Conservation (phyloP, 2,888 invertebrate species). For the Rhagium mordax region DNA sequence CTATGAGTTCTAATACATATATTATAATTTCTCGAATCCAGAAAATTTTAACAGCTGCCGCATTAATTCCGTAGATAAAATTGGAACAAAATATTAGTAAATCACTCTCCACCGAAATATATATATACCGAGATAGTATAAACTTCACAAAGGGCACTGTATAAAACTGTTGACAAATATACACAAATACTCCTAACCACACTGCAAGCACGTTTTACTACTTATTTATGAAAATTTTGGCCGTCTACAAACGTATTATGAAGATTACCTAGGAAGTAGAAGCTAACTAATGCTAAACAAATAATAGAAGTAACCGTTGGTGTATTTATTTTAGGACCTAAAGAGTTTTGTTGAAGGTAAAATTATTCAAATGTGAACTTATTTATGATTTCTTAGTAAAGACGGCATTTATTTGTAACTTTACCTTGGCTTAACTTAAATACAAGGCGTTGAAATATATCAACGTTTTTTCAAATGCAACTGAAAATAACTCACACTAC, state of each 20-base stretch:
- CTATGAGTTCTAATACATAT: no score
- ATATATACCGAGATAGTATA: background rate
- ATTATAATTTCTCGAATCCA: no score
- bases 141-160: background rate
- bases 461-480: background rate
- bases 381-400: constrained; percentile 1
- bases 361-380: background rate
- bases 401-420: background rate
- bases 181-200: constrained; percentile 10
- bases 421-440: background rate
- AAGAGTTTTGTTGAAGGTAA: constrained; percentile 1
- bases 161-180: constrained; percentile 5
- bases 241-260: constrained; percentile 6
- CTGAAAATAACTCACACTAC: background rate
- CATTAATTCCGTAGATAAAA: background rate
- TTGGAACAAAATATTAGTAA: background rate
- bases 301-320: constrained; percentile 8
- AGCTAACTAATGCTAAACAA: constrained; percentile 7
- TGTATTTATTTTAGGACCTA: constrained; percentile 20
- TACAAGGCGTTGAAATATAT: background rate
- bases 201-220: constrained; percentile 26
- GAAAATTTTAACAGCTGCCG: background rate
- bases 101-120: background rate
- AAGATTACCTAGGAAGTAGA: constrained; percentile 13
- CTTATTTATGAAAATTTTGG: constrained; percentile 26